phyloP scores from a whole-genome alignment of 2,888 invertebrate genomes.

The Brachypalpus laphriformis region DNA sequence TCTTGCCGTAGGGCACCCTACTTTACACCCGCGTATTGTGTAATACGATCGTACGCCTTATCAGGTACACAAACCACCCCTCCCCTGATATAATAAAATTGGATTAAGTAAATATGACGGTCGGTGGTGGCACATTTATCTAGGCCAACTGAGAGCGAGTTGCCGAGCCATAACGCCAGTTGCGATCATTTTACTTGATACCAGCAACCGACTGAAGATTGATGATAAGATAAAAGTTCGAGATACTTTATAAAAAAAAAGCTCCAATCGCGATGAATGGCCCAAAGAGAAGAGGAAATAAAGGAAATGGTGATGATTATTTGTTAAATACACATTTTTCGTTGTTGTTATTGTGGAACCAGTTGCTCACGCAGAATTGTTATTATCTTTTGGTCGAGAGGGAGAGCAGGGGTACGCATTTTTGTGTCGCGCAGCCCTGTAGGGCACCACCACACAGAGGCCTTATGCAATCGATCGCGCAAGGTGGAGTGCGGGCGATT shows the following conservation, averaged over 20 bases:
- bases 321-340: slow-evolving; percentile 7
- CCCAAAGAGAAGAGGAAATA: slow-evolving; percentile 14
- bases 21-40: slow-evolving; percentile 47
- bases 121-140: slow-evolving; percentile 32
- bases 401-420: slow-evolving; percentile 1
- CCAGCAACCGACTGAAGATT: slow-evolving; percentile 52
- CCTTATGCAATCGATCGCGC: slow-evolving; percentile 64
- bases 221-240: slow-evolving; percentile 62
- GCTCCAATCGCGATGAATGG: not conserved
- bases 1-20: slow-evolving; percentile 36
- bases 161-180: slow-evolving; percentile 38
- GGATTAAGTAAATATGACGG: slow-evolving; percentile 64
- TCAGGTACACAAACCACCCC: slow-evolving; percentile 1
- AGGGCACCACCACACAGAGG: slow-evolving; percentile 30
- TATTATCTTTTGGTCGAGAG: slow-evolving; percentile 18
- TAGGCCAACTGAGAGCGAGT: slow-evolving; percentile 48
- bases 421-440: slow-evolving; percentile 34
- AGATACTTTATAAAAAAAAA: not conserved
- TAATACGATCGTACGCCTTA: slow-evolving; percentile 50
- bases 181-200: slow-evolving; percentile 54
- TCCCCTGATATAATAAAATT: slow-evolving; percentile 11
- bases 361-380: slow-evolving; percentile 35
- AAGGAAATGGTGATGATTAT: slow-evolving; percentile 23
- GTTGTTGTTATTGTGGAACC: slow-evolving; percentile 22
- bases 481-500: slow-evolving; percentile 55